Base-by-base conservation (phyloP, 1,140 invertebrate genomes). In the Drosophila ironensis region DNA sequence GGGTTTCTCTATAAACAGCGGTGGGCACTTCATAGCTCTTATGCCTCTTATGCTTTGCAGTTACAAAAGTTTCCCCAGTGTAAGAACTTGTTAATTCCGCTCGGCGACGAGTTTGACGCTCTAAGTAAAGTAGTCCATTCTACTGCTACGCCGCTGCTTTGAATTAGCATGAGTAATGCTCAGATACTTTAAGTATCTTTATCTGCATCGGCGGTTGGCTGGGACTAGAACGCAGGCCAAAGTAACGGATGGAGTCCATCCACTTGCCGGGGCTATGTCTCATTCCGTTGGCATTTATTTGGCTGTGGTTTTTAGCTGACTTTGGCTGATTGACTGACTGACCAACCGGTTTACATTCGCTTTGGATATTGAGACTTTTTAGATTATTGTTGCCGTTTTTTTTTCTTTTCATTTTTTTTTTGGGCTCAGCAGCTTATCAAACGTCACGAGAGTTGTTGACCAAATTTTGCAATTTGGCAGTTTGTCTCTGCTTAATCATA, bases 151-250 rank as follows among this genome's bases (percentile, higher is more conserved):
- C 35, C 35, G 33, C 27, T 51, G 24, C 27, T 48, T 7, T 54
- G 25, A 87, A 87, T 87, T 87, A 87, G 77, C 82, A 87, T 87
- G 82, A 87, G 76, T 82, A 82, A 87, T 87, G 70, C 40, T 25
- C 48, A 67, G 71, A 80, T 82, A 63, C 57, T 72, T 48, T 11
- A 4, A 11, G 12, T 35, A 16, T 40, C 16, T 51, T 44, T 41
- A 28, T 44, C 19, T 67, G 28, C 45, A 19, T 40, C 25, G 14
- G 5, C 40, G 16, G 46, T 30, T 74, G 69, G 56, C 69, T 78
- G 63, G 52, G 48, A 66, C 61, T 61, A 56, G 68, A 75, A 44
- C 54, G 53, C 48, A 52, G 46, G 47, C 50, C 20, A 77, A 60
- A 73, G 48, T 80, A 82, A 82, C 72, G 76, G 72, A 57, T 60